Base-by-base conservation (phyloP, 1,140 invertebrate species). In the Drosophila pallidifrons region DNA sequence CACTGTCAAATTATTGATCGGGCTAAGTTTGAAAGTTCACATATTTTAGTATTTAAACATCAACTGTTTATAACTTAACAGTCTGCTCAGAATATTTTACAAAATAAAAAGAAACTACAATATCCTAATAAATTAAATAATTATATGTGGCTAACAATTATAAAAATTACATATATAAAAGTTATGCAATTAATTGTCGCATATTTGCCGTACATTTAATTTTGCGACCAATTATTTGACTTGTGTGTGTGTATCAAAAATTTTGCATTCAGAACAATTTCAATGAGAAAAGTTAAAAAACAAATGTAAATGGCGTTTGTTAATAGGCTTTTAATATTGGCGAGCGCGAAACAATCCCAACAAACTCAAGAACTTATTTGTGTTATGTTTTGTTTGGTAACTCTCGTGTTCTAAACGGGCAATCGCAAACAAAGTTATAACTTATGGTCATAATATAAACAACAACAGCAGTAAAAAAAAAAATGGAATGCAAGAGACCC, bases 251-350 rank as follows among this genome's bases (percentile, higher is more conserved):
- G 41, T 51, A 69, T 35, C 25, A 69, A 85, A 66, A 85, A 82
- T 86, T 89, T 91, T 82, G 91, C 91, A 91, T 91, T 91, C 91
- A 91, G 90, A 91, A 91, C 90, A 91, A 91, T 88, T 91, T 90
- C 72, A 81, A 90, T 82, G 74, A 76, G 66, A 61, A 60, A 25
- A 72, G 75, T 66, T 65, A 65, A 67, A 49, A 73, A 63, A 68
- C 43, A 74, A 76, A 89, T 89, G 81, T 57, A 45, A 70, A 79
- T 87, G 80, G 77, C 32, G 68, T 10, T 66, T 74, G 76, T 87
- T 74, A 69, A 79, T 86, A 54, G 61, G 55, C 35, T 57, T 16
- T 52, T 25, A 30, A 63, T 25, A 25, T 38, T 38, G 2, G 35
- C 35, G 35, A 38, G 35, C 35, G 60, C 47, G 47, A 57, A 72